Base-by-base conservation (phyloP, 2,113 vertebrate species). In the Pachypanchax playfairii region DNA sequence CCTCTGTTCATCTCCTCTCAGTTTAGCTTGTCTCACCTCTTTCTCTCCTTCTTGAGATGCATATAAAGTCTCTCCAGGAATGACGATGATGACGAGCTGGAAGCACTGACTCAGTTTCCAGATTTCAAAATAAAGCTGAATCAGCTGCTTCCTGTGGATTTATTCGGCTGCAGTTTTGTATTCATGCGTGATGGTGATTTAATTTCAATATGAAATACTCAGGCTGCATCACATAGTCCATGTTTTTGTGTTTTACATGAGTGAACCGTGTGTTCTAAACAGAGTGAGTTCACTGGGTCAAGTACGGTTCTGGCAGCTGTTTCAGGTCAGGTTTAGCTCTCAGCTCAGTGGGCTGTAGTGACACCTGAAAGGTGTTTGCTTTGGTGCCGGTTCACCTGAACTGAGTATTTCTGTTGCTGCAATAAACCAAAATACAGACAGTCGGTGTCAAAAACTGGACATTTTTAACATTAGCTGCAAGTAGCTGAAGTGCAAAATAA, bases 141-240 rank as follows among this genome's bases (percentile, higher is more conserved):
- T 77, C 41, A 68, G 44, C 73, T 36, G 54, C 70, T 67, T 33
- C 54, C 67, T 1, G 24, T 50, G 7, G 58, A 48, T 56, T 10
- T 28, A 57, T 20, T 68, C 73, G 70, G 38, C 71, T 43, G 70
- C 66, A 61, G 6, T 38, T 78, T 51, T 35, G 42, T 65, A 55
- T 10, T 31, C 61, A 59, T 79, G 57, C 36, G 81, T 75, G 72
- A 66, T 51, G 69, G 83, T 55, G 70, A 77, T 63, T 73, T 9
- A 44, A 57, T 79, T 83, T 77, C 65, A 38, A 73, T 77, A 71
- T 57, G 53, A 80, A 79, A 75, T 3, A 39, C 72, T 68, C 20
- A 9, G 18, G 58, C 77, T 67, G 77, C 54, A 42, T 64, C 41
- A 38, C 29, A 29, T 20, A 43, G 25, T 75, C 72, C 60, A 76